Evolutionary conservation across 2,888 invertebrate genomes (phyloP), one percentile per base, ranked within the genome.

Genomic region (Rhorus exstirpatorius): DNA sequence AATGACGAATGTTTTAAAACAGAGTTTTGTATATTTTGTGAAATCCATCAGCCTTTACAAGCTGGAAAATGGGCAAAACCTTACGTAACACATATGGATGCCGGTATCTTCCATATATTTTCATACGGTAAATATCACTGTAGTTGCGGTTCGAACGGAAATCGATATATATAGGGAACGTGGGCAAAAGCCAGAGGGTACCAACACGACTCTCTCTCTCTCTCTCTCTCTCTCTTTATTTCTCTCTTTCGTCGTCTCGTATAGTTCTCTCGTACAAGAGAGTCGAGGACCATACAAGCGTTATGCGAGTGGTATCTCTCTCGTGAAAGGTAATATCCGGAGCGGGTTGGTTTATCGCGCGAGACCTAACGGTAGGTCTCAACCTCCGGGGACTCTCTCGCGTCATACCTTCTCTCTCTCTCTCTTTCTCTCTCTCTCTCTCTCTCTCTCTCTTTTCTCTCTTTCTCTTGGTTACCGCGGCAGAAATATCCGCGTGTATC

Each of bases 321-420:
- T 84, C 74, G 76, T 76, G 79, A 72, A 76, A 71, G 83, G 85
- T 81, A 86, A 84, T 86, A 85, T 86, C 82, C 79, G 79, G 82
- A 83, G 82, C 65, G 71, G 71, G 83, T 84, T 83, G 83, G 84
- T 88, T 89, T 89, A 89, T 89, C 87, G 87, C 84, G 83, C 87
- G 86, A 87, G 60, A 83, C 71, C 83, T 88, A 88, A 89, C 89
- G 88, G 88, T 88, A 88, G 87, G 89, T 88, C 86, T 85, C 87
- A 86, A 85, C 87, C 87, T 88, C 86, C 65, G 60, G 53, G 61
- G 35, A 35, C 35, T 67, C 67, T n/a, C 21, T 26, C 58, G 87
- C 88, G 86, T 88, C 88, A 87, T 87, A 86, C 86, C 86, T 87
- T 87, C 61, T 60, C 65, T 55, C 58, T 83, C 41, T 72, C 44